Evolutionary conservation across 1,140 invertebrate species (phyloP), one percentile per base, ranked within the genome.

Genomic region (Drepana arcuata): DNA sequence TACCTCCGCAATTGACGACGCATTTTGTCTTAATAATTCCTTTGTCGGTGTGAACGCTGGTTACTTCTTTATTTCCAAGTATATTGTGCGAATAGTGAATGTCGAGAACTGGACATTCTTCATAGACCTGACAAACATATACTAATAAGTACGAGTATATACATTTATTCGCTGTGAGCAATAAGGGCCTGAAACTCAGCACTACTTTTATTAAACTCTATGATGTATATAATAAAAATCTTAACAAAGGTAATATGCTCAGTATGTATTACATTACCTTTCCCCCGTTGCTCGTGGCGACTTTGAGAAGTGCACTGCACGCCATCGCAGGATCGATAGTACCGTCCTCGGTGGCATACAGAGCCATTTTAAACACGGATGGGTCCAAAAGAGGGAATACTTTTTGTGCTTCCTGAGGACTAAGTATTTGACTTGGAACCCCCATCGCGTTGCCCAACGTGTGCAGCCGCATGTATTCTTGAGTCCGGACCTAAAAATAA

Each of bases 311-410:
- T 0, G 93, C 90, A 5, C 86, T 86, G 53, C 93, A 92, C 13
- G 93, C 87, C 84, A 92, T 92, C 0, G 90, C 86, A 0, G 95
- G 93, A 73, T 96, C 94, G 25, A 93, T 86, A 7, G 88, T 88
- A 1, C 94, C 94, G 82, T 96, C 94, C 11, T 87, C 86, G 0
- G 93, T 91, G n/a, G 88, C 89, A 59, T 92, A 93, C 1, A 97
- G 75, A 0, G 92, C 90, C 45, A 92, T 93, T 53, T 87, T 84
- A 43, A 96, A 88, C 2, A 88, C 85, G 6, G 86, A 85, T 1
- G 88, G 88, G 58, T 95, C 89, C 27, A 97, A 74, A 0, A 95
- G 79, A 0, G 94, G 93, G 57, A 93, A 94, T n/a, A 92, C 55
- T 55, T 93, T 86, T 46, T 89, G 88, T 0, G 93, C 90, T 57